Percentiles rank a stretch among this genome's conserved stretches.
These are phyloP conservation scores for Aldabrachelys gigantea DNA, from an alignment of 2,113 vertebrate genomes.

Conservation along the genomic window DNA sequence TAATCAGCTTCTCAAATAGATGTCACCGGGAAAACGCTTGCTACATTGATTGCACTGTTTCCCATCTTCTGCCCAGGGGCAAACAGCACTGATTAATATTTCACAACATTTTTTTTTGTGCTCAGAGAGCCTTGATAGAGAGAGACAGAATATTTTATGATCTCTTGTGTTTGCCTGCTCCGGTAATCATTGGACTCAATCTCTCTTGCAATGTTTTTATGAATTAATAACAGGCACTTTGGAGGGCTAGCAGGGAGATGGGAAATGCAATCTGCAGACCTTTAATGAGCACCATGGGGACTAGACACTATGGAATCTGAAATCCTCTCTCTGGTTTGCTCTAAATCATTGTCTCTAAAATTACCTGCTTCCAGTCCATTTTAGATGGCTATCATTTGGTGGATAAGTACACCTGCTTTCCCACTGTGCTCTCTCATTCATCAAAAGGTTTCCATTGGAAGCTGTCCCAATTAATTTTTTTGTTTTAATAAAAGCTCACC, in stretches of 20 bases:
- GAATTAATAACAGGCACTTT: constrained; percentile 92
- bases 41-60: constrained; percentile 64
- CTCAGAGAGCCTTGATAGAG: constrained; percentile 72
- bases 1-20: constrained; percentile 79
- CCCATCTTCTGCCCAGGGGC: constrained; percentile 65
- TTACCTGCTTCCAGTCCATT: constrained; percentile 64
- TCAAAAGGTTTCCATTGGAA: not conserved
- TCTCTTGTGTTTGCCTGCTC: constrained; percentile 84
- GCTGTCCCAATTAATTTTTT: constrained; percentile 31
- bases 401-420: constrained; percentile 78
- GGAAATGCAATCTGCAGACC: constrained; percentile 85
- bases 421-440: not conserved
- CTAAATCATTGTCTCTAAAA: constrained; percentile 79
- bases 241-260: constrained; percentile 83
- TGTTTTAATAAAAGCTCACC: constrained; percentile 19
- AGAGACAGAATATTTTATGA: constrained; percentile 81
- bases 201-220: constrained; percentile 88
- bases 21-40: constrained; percentile 49
- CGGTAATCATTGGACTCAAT: constrained; percentile 86
- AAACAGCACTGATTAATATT: constrained; percentile 85
- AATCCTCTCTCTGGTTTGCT: constrained; percentile 68
- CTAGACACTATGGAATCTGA: constrained; percentile 80
- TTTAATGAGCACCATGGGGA: constrained; percentile 94
- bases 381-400: constrained; percentile 79
- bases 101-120: constrained; percentile 74